Conservation (phyloP, 1,140 invertebrate genomes). For the Drosophila pallidifrons region DNA sequence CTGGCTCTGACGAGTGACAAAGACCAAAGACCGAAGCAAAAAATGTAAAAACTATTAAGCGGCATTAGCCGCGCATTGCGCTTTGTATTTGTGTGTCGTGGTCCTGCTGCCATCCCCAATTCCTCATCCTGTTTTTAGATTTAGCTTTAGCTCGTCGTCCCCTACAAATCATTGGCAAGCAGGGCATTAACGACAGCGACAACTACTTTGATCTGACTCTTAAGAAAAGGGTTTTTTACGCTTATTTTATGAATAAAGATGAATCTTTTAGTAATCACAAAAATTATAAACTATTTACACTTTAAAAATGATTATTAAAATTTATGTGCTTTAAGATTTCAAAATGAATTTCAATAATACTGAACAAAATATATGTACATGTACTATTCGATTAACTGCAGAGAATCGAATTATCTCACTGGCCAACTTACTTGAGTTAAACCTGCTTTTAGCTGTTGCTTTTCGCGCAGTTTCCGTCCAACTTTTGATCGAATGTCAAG, state of each 20-base stretch:
- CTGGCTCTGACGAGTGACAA: slow-evolving; percentile 42
- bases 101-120: slow-evolving; percentile 34
- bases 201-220: neutral
- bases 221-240: neutral
- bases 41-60: slow-evolving; percentile 83
- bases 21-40: slow-evolving; percentile 65
- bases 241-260: neutral
- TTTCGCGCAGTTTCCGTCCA: slow-evolving; percentile 62
- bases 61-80: slow-evolving; percentile 78
- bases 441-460: slow-evolving; percentile 43
- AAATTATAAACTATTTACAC: too few species aligned
- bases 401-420: neutral
- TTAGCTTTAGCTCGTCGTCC: neutral
- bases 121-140: slow-evolving; percentile 2
- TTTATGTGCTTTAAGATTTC: too few species aligned
- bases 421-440: slow-evolving; percentile 1
- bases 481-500: slow-evolving; percentile 81
- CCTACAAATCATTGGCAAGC: slow-evolving; percentile 34
- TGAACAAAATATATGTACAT: too few species aligned
- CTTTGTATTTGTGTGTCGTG: slow-evolving; percentile 68
- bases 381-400: neutral
- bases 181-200: slow-evolving; percentile 29
- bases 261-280: too few species aligned
- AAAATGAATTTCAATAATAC: too few species aligned
- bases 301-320: too few species aligned